Evolutionary conservation across 2,113 vertebrate species (phyloP).

Genomic region (Laticauda laticaudata): DNA sequence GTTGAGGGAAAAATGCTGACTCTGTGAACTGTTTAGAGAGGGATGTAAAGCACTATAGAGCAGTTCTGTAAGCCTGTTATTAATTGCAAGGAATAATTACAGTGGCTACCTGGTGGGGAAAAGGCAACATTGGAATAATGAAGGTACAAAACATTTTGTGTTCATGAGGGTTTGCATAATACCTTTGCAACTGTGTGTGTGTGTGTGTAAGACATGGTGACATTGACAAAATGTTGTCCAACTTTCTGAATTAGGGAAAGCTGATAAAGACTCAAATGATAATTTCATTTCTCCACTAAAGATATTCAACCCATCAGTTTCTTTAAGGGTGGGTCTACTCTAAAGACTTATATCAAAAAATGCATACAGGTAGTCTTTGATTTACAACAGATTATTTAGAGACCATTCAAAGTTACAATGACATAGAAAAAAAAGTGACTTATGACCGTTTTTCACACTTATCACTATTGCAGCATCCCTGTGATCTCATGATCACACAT

Average conservation of each 20-base stretch:
- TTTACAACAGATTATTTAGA: background rate
- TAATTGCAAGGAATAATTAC: background rate
- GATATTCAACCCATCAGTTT: background rate
- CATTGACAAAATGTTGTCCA: background rate
- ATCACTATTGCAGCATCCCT: background rate
- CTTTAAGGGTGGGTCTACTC: background rate
- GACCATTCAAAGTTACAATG: background rate
- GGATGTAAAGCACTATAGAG: background rate
- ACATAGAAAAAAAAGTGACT: no score
- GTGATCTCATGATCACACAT: background rate
- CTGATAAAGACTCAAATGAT: background rate
- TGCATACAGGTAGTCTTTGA: no score
- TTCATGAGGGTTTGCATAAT: background rate
- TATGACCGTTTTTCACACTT: no score
- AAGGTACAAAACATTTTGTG: background rate
- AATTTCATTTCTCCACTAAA: background rate
- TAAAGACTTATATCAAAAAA: background rate
- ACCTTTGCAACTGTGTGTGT: background rate
- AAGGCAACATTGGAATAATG: background rate
- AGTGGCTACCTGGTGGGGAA: background rate
- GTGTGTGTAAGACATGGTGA: background rate
- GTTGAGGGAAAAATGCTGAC: no score
- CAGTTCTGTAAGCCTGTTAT: background rate
- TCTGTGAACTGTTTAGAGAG: no score
- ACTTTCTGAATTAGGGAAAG: background rate